Percentiles rank a stretch among this genome's conserved stretches.
Conservation (phyloP, 1,140 invertebrate species). For the Neodiprion pinetum region DNA sequence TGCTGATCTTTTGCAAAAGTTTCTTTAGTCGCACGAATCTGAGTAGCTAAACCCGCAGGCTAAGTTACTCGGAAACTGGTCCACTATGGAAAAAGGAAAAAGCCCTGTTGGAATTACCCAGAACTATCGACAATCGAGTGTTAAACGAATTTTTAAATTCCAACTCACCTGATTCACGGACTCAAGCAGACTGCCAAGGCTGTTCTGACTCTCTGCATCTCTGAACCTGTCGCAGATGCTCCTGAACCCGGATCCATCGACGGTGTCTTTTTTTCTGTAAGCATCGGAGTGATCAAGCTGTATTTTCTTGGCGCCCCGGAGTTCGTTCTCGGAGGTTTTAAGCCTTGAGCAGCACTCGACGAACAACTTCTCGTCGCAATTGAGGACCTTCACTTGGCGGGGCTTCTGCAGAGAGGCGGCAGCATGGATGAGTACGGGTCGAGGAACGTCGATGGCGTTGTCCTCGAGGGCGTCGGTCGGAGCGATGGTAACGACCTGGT, state of each 20-base stretch:
- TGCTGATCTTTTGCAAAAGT: too few species aligned
- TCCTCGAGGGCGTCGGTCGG: constrained; percentile 57
- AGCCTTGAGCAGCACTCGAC: constrained; percentile 58
- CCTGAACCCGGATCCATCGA: constrained; percentile 35
- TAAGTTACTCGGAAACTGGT: neutral
- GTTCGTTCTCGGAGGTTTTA: constrained; percentile 58
- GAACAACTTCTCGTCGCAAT: constrained; percentile 57
- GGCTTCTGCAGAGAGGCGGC: constrained; percentile 36
- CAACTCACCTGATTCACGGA: constrained; percentile 56
- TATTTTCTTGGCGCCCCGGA: constrained; percentile 58
- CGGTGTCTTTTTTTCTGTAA: constrained; percentile 49
- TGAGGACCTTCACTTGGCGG: constrained; percentile 54
- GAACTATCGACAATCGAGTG: neutral
- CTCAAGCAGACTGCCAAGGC: constrained; percentile 54
- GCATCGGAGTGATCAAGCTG: constrained; percentile 53
- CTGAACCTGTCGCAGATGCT: constrained; percentile 49
- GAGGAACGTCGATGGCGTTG: constrained; percentile 53
- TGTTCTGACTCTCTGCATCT: constrained; percentile 57
- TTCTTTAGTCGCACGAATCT: neutral
- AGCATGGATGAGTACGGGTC: constrained; percentile 37
- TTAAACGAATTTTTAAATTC: constrained; percentile 22
- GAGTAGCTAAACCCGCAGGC: neutral
- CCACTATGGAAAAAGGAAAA: too few species aligned
- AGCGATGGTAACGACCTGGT: constrained; percentile 51
- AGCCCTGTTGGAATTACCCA: too few species aligned